phyloP scores from a whole-genome alignment of 2,797 vertebrate species.

The Danio albolineatus region DNA sequence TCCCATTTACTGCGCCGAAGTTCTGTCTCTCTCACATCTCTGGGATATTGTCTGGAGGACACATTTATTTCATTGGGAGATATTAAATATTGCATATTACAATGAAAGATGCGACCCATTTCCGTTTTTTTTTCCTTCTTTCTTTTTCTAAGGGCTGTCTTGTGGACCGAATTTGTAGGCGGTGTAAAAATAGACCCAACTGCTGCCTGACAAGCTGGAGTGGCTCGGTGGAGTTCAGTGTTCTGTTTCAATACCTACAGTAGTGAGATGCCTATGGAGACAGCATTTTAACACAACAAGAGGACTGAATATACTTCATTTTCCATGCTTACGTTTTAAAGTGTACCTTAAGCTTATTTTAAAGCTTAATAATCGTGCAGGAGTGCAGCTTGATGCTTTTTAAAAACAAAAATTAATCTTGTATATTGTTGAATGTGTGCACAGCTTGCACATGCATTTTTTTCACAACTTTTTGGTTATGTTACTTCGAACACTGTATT shows the following conservation, averaged over 20 bases:
- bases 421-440: no score
- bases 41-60: constrained; percentile 26
- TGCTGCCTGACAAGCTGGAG: constrained; percentile 32
- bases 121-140: not conserved
- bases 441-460: no score
- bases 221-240: constrained; percentile 5
- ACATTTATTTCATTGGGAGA: constrained; percentile 41
- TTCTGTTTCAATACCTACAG: not conserved
- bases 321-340: not conserved
- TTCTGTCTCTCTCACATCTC: constrained; percentile 17
- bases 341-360: no score
- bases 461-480: no score
- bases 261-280: not conserved
- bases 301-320: not conserved
- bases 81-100: constrained; percentile 46
- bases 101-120: constrained; percentile 49
- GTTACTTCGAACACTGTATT: no score
- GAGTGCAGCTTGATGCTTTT: no score
- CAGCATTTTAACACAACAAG: not conserved
- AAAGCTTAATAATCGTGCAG: no score
- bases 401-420: no score
- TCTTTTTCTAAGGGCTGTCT: constrained; percentile 27
- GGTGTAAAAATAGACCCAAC: constrained; percentile 56
- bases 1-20: not conserved
- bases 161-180: constrained; percentile 39